phyloP scores from a whole-genome alignment of 37 sponge, comb jelly and placozoan species.

The Chondrosia reniformis region DNA sequence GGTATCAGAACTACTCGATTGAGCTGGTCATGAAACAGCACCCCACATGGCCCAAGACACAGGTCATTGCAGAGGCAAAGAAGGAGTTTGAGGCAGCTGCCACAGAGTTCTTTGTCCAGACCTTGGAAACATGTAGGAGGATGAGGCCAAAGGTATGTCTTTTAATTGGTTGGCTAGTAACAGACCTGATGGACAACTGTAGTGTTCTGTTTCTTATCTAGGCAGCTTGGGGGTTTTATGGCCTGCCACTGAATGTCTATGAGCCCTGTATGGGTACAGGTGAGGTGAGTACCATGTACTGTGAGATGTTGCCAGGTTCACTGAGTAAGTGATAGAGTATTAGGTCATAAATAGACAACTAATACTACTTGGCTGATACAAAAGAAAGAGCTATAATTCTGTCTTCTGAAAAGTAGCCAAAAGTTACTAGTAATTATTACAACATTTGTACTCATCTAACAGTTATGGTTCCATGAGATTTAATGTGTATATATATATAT shows the following conservation, averaged over 20 bases:
- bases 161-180: too few species aligned
- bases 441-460: too few species aligned
- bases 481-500: too few species aligned
- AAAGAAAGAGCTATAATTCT: too few species aligned
- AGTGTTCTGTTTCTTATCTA: background rate
- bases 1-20: conserved; percentile 34
- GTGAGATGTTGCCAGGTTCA: too few species aligned
- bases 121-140: conserved; percentile 16
- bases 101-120: conserved; percentile 25
- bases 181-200: too few species aligned
- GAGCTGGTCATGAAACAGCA: conserved; percentile 14
- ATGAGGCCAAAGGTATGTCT: conserved; percentile 34
- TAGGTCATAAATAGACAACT: too few species aligned
- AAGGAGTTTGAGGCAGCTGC: conserved; percentile 27
- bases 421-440: too few species aligned
- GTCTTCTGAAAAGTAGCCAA: too few species aligned
- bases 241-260: conserved; percentile 32
- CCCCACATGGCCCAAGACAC: conserved; percentile 21
- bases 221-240: conserved; percentile 42
- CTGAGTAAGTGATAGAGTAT: too few species aligned
- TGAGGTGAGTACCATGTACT: conserved; percentile 7
- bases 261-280: conserved; percentile 32
- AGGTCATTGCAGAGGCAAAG: conserved; percentile 18
- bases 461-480: too few species aligned
- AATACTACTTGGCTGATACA: too few species aligned